phyloP scores from a whole-genome alignment of 2,888 invertebrate species.

The Mantis religiosa region DNA sequence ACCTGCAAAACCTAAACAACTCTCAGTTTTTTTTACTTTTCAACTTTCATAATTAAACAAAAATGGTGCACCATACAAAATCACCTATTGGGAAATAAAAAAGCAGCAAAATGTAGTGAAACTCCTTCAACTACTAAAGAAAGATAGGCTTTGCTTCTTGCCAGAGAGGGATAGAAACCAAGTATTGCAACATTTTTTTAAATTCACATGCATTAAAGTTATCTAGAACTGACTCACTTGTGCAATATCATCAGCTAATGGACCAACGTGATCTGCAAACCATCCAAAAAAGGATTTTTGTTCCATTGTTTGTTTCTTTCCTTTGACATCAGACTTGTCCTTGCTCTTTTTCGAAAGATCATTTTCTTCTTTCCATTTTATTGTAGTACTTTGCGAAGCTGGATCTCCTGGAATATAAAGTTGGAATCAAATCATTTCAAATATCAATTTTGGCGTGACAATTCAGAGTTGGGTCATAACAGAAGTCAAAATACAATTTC shows the following conservation, averaged over 20 bases:
- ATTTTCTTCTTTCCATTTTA: conserved; percentile 77
- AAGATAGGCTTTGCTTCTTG: neutral
- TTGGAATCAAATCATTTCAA: no score
- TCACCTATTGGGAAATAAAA: no score
- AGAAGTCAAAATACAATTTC: no score
- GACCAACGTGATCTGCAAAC: conserved; percentile 77
- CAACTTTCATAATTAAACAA: no score
- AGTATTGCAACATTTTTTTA: neutral
- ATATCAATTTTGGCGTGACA: no score
- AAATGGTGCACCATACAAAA: no score
- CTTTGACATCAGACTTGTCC: conserved; percentile 48
- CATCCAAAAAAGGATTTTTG: conserved; percentile 78
- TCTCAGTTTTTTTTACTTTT: no score
- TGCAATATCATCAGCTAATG: conserved; percentile 79
- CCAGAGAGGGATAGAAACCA: no score
- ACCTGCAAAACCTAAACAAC: no score
- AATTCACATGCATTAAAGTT: neutral
- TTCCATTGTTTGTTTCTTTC: conserved; percentile 59
- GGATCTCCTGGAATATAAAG: conserved; percentile 57
- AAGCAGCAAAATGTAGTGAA: no score
- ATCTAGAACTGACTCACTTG: conserved; percentile 47
- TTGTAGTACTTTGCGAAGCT: conserved; percentile 67
- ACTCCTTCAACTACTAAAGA: neutral
- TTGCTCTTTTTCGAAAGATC: conserved; percentile 61
- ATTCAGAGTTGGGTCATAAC: no score